Conservation (phyloP, 2,113 vertebrate genomes). For the Pseudopodoces humilis region DNA sequence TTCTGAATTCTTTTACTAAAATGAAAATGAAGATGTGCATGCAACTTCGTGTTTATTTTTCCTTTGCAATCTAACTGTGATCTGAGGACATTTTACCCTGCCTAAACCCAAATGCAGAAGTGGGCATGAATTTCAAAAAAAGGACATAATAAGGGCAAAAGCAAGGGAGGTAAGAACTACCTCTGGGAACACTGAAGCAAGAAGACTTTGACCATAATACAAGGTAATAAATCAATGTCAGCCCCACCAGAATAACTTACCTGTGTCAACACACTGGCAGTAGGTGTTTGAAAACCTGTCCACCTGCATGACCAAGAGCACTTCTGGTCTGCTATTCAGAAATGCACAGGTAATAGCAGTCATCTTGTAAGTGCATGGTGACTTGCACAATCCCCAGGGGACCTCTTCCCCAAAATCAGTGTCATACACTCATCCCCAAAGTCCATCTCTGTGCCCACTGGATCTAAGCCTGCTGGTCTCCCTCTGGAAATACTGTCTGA, state of each 20-base stretch:
- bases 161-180: neutral
- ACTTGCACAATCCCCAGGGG: neutral
- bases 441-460: neutral
- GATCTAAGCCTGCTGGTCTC: neutral
- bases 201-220: neutral
- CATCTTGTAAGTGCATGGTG: neutral
- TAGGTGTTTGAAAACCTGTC: constrained; percentile 10
- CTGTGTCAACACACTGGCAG: neutral
- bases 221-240: neutral
- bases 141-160: neutral
- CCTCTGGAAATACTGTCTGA: neutral
- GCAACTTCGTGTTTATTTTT: neutral
- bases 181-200: neutral
- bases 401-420: neutral
- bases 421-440: neutral
- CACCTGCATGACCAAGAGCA: neutral
- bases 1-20: neutral
- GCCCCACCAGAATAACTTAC: neutral
- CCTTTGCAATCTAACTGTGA: neutral
- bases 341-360: neutral
- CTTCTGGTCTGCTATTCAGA: neutral
- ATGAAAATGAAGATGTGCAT: neutral
- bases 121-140: neutral
- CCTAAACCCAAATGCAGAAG: neutral
- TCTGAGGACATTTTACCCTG: neutral